phyloP scores from a whole-genome alignment of 2,113 vertebrate species.

The Kryptolebias marmoratus region DNA sequence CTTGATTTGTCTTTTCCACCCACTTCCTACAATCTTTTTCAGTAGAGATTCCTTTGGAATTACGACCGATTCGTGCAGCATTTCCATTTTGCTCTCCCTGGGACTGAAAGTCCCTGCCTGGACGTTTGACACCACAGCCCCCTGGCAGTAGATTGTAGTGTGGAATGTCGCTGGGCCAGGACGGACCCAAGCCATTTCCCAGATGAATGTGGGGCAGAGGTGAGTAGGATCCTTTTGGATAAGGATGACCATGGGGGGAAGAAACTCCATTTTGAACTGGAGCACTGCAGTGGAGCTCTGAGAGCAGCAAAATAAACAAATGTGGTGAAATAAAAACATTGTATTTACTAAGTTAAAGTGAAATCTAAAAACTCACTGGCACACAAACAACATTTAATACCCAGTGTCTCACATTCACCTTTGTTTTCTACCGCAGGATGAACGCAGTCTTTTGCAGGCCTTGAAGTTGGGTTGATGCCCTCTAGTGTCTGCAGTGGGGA shows the following conservation, averaged over 20 bases:
- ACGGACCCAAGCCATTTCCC: conserved; percentile 65
- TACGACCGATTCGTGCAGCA: conserved; percentile 48
- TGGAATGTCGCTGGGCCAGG: conserved; percentile 66
- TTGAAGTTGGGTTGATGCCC: conserved; percentile 41
- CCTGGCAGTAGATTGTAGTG: conserved; percentile 56
- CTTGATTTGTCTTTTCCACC: conserved; percentile 67
- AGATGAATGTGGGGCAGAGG: conserved; percentile 71
- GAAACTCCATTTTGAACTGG: conserved; percentile 67
- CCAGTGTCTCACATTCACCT: conserved; percentile 51
- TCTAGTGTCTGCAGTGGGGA: conserved; percentile 68
- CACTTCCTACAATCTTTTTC: conserved; percentile 71
- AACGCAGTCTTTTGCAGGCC: conserved; percentile 49
- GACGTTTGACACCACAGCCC: conserved; percentile 30
- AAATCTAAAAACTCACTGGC: background rate
- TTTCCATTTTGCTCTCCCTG: conserved; percentile 59
- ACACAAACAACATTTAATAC: background rate
- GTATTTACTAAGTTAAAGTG: background rate
- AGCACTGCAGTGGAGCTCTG: conserved; percentile 69
- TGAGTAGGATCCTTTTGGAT: conserved; percentile 58
- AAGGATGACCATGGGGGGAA: conserved; percentile 42
- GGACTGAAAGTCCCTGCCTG: conserved; percentile 41
- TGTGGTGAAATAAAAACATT: background rate
- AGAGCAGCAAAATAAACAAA: conserved; percentile 18
- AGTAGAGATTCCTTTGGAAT: conserved; percentile 76
- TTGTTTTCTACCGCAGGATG: conserved; percentile 59